phyloP scores from a whole-genome alignment of 2,888 invertebrate genomes.

The Pyrrhosoma nymphula region DNA sequence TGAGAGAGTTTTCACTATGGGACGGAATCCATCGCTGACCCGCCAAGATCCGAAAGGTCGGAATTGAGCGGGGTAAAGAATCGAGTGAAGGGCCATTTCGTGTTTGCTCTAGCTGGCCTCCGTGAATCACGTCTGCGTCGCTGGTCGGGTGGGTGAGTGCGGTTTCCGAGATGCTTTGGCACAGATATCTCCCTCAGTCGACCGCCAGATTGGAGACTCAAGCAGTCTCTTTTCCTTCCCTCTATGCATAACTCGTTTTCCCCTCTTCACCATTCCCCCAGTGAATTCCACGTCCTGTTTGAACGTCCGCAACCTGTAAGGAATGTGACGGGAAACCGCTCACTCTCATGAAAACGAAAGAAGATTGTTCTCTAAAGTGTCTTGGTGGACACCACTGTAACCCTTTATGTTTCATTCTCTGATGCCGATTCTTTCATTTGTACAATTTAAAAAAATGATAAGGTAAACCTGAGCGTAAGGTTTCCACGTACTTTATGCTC shows the following conservation, averaged over 20 bases:
- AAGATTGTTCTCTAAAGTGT: too few species aligned
- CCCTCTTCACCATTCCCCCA: too few species aligned
- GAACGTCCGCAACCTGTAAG: background rate
- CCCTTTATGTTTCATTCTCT: too few species aligned
- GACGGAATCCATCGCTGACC: background rate
- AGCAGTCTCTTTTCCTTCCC: background rate
- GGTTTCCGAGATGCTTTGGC: background rate
- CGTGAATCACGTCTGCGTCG: background rate
- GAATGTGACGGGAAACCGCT: background rate
- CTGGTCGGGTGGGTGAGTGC: background rate
- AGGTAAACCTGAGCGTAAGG: too few species aligned
- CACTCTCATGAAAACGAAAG: too few species aligned
- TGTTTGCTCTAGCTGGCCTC: too few species aligned
- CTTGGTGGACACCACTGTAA: too few species aligned
- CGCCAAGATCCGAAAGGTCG: background rate
- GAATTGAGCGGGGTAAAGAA: background rate
- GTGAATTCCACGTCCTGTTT: too few species aligned
- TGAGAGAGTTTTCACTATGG: background rate
- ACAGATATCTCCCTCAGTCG: background rate
- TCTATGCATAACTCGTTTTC: background rate
- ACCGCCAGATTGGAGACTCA: background rate
- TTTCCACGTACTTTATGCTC: too few species aligned
- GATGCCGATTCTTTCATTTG: too few species aligned
- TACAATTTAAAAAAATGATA: too few species aligned
- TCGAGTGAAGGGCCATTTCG: background rate